These are phyloP conservation scores for Chelidonichthys spinosus DNA, from an alignment of 2,797 vertebrate genomes.

Conservation along the genomic window DNA sequence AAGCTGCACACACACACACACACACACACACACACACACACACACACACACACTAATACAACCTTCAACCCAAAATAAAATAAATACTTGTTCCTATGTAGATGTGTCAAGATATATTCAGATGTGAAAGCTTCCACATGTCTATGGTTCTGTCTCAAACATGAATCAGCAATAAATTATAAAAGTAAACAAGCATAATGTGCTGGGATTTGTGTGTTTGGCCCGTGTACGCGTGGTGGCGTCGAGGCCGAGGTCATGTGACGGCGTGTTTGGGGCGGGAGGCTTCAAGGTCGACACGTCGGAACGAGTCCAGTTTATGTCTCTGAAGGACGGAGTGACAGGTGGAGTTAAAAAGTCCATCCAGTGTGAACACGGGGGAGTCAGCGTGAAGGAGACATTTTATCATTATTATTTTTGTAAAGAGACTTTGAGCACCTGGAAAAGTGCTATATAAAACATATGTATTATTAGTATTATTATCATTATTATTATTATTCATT, in stretches of 20 bases:
- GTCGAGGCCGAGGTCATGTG: slow-evolving; percentile 22
- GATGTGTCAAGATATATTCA: slow-evolving; percentile 53
- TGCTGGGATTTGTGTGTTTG: slow-evolving; percentile 16
- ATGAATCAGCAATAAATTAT: slow-evolving; percentile 63
- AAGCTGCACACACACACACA: slow-evolving; percentile 12
- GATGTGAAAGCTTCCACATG: slow-evolving; percentile 26
- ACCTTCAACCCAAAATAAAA: slow-evolving; percentile 60
- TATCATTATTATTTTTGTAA: too few species aligned
- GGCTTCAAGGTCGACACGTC: slow-evolving; percentile 15
- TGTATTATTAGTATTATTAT: too few species aligned
- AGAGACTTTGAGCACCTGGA: too few species aligned
- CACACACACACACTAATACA: slow-evolving; percentile 49
- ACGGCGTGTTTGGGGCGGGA: neutral
- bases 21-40: slow-evolving; percentile 14
- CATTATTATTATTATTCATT: too few species aligned
- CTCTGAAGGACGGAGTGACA: slow-evolving; percentile 49
- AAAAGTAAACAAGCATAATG: slow-evolving; percentile 58
- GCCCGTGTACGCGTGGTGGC: slow-evolving; percentile 21
- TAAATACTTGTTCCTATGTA: too few species aligned
- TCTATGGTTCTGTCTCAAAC: slow-evolving; percentile 45
- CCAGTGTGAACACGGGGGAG: slow-evolving; percentile 37
- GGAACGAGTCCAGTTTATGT: slow-evolving; percentile 5
- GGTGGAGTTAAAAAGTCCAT: slow-evolving; percentile 53
- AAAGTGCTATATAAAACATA: too few species aligned
- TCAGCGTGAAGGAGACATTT: neutral